phyloP scores from a whole-genome alignment of 2,113 vertebrate genomes.

The Bufo bufo region DNA sequence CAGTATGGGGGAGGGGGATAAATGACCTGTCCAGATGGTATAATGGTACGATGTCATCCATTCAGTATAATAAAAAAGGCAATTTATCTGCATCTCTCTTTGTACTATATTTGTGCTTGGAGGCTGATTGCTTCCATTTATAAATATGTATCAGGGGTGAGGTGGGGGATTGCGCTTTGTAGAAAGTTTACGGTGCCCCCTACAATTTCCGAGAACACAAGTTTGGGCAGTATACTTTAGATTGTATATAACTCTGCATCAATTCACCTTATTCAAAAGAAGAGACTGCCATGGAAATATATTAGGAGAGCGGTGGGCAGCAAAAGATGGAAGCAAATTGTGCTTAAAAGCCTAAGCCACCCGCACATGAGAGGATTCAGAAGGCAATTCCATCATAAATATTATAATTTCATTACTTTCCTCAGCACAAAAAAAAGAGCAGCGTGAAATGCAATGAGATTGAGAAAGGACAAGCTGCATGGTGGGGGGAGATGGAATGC shows the following conservation, averaged over 20 bases:
- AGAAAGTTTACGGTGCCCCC: neutral
- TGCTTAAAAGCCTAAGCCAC: slow-evolving; percentile 37
- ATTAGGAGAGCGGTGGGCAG: neutral
- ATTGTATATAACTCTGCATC: neutral
- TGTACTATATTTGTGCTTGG: neutral
- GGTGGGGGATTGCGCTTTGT: neutral
- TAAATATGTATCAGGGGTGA: neutral
- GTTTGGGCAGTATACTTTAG: neutral
- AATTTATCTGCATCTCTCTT: too few relatives aligned
- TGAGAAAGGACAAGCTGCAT: slow-evolving; percentile 50
- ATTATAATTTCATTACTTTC: slow-evolving; percentile 59
- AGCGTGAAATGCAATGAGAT: slow-evolving; percentile 57
- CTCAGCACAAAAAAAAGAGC: slow-evolving; percentile 47
- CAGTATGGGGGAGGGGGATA: too few relatives aligned
- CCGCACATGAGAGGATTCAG: slow-evolving; percentile 42
- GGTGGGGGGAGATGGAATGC: slow-evolving; percentile 27
- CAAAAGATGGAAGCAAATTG: slow-evolving; percentile 35
- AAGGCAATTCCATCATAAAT: slow-evolving; percentile 58
- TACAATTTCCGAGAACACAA: neutral
- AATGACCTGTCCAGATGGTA: too few relatives aligned
- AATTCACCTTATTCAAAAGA: neutral
- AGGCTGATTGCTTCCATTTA: neutral
- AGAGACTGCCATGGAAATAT: neutral
- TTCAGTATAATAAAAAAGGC: too few relatives aligned
- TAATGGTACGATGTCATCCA: too few relatives aligned